Base-by-base conservation (phyloP, 53 echinoderm and acorn worm species). In the Paelopatides confundens region DNA sequence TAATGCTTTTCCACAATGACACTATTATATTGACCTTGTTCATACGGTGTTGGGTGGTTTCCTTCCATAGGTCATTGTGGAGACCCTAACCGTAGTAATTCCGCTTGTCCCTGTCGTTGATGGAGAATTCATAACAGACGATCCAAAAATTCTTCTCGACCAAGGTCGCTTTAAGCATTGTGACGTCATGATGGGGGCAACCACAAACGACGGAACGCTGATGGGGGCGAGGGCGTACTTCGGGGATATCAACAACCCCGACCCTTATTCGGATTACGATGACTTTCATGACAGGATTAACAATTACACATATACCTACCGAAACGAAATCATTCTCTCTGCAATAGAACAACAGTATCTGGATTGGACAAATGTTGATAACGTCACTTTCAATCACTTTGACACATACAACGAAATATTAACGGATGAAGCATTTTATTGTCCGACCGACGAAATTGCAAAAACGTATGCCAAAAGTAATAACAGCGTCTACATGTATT, bases 41-140 rank as follows among this genome's bases (percentile, higher is more conserved):
- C 12, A 43, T 43, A 12, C 12, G 12, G 9, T 43, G 11, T 43
- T 12, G 12, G 9, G 43, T 43, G 43, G 12, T 58, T 58, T 3
- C n/a, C 21, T 23, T 21, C 58, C 24, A 23, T 69, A 93, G 93
- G 79, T 93, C 48, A 50, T 84, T 64, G 63, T 84, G 15, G 11
- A 48, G 18, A 63, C 43, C 31, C 64, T 64, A 1, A 86, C 37
- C 12, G 86, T 89, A 15, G 76, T 90, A 32, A 82, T 93, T n/a
- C 93, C 93, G 4, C 79, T 93, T 5, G 90, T 93, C 28, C 90
- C 90, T 11, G 63, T 82, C 15, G 83, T 93, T 18, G 93, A 93
- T 77, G 77, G 81, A 30, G 90, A 71, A n/a, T 87, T 93, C 67
- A 65, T 93, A 2, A 70, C 83, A 10, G 86, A 90, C 24, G 70